Conservation (phyloP, 1,140 invertebrate genomes). For the Ectropis grisescens region DNA sequence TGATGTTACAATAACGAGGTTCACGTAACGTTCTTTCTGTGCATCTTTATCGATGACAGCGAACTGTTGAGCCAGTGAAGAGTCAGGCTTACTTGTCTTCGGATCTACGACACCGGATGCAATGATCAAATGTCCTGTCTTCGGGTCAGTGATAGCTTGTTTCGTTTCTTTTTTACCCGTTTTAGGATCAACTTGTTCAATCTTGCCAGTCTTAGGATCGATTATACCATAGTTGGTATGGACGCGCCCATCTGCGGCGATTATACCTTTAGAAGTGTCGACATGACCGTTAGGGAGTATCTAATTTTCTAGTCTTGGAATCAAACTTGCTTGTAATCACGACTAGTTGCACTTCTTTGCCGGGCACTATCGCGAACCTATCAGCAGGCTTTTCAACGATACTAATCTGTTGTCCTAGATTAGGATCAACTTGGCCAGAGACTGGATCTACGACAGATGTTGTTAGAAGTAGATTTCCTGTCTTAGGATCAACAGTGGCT, state of each 20-base stretch:
- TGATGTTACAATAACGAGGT: slow-evolving; percentile 71
- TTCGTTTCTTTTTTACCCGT: slow-evolving; percentile 64
- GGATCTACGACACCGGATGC: slow-evolving; percentile 59
- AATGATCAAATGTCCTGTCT: slow-evolving; percentile 57
- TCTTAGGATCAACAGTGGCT: slow-evolving; percentile 65
- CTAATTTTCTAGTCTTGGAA: slow-evolving; percentile 61
- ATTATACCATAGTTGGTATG: slow-evolving; percentile 69
- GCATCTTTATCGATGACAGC: slow-evolving; percentile 73
- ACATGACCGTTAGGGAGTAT: slow-evolving; percentile 61
- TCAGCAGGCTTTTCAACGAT: slow-evolving; percentile 49
- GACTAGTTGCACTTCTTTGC: slow-evolving; percentile 57
- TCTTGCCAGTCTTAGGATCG: slow-evolving; percentile 62
- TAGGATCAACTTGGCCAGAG: slow-evolving; percentile 67
- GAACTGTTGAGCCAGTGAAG: slow-evolving; percentile 70
- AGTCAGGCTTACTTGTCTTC: slow-evolving; percentile 63
- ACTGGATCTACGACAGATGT: slow-evolving; percentile 72
- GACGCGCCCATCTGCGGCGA: slow-evolving; percentile 54
- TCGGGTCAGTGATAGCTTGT: slow-evolving; percentile 57
- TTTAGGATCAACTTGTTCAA: slow-evolving; percentile 57
- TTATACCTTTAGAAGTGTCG: slow-evolving; percentile 54
- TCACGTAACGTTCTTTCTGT: slow-evolving; percentile 50
- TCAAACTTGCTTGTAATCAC: slow-evolving; percentile 68
- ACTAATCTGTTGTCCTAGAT: slow-evolving; percentile 63
- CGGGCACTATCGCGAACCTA: slow-evolving; percentile 24
- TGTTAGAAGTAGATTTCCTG: slow-evolving; percentile 71